phyloP scores from a whole-genome alignment of 2,888 invertebrate genomes.

The Fragum whitleyi region DNA sequence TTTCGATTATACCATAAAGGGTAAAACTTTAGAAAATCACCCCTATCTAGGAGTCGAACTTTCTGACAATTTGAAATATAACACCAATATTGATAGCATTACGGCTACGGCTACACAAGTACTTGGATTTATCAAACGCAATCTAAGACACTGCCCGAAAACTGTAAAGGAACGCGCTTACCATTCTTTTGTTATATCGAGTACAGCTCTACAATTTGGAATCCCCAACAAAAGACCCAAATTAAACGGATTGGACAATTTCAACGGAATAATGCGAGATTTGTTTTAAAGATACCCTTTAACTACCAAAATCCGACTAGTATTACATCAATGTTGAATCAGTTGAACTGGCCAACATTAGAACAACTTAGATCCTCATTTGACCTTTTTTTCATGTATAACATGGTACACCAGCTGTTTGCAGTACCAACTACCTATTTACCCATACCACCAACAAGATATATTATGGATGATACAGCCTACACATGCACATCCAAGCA shows the following conservation, averaged over 20 bases:
- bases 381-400: not conserved
- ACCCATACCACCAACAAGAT: not conserved
- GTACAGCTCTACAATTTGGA: not conserved
- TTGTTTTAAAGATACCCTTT: constrained; percentile 2
- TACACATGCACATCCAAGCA: not conserved
- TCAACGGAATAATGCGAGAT: not conserved
- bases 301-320: not conserved
- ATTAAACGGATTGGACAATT: constrained; percentile 14
- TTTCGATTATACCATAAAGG: constrained; percentile 10
- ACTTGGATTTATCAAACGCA: constrained; percentile 1
- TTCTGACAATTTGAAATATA: constrained; percentile 20
- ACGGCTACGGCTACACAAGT: not conserved
- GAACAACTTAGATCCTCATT: not conserved
- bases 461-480: not conserved
- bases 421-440: not conserved
- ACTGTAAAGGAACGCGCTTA: not conserved
- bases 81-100: constrained; percentile 7
- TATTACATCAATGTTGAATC: not conserved
- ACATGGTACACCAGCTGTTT: not conserved
- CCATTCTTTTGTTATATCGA: not conserved
- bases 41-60: constrained; percentile 17
- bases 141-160: not conserved
- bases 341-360: not conserved
- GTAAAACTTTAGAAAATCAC: constrained; percentile 7
- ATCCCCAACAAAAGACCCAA: constrained; percentile 4